Percentiles rank a stretch among this genome's conserved stretches.
Conservation (phyloP, 2,113 vertebrate species). For the Conger conger region DNA sequence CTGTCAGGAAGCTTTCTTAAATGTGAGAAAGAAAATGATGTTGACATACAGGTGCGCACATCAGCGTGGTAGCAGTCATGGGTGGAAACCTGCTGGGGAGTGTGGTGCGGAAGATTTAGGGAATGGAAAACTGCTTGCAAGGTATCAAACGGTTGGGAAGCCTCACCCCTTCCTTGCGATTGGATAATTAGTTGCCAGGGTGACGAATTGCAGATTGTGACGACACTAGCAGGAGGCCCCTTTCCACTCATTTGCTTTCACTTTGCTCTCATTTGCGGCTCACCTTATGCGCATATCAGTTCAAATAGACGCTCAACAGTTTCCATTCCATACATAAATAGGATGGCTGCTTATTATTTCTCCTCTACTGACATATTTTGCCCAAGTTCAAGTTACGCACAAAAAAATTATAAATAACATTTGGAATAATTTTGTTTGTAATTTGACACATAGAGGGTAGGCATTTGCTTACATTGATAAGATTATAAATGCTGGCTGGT, state of each 20-base stretch:
- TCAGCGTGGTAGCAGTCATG: neutral
- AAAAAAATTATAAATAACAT: slow-evolving; percentile 35
- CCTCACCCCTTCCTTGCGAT: neutral
- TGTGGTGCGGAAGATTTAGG: neutral
- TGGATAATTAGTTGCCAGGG: neutral
- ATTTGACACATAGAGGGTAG: neutral
- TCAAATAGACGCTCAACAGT: slow-evolving; percentile 63
- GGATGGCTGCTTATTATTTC: slow-evolving; percentile 38
- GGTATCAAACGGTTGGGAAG: neutral
- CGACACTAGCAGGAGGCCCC: neutral
- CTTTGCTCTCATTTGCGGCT: slow-evolving; percentile 21
- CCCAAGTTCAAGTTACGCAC: slow-evolving; percentile 16
- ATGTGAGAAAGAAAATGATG: neutral
- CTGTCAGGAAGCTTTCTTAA: neutral
- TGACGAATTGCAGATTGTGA: neutral
- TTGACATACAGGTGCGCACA: neutral
- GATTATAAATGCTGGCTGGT: neutral
- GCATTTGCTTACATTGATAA: slow-evolving; percentile 49
- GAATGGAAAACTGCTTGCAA: neutral
- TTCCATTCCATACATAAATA: slow-evolving; percentile 61
- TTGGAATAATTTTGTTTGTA: neutral
- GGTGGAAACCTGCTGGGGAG: neutral
- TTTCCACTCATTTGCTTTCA: slow-evolving; percentile 1
- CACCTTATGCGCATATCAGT: slow-evolving; percentile 70
- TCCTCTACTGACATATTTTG: neutral